Percentiles rank a stretch among this genome's conserved stretches.
These are phyloP conservation scores for Aurelia aurita DNA, from an alignment of 30 jellyfish, hydroid and myxozoan genomes.

Conservation along the genomic window DNA sequence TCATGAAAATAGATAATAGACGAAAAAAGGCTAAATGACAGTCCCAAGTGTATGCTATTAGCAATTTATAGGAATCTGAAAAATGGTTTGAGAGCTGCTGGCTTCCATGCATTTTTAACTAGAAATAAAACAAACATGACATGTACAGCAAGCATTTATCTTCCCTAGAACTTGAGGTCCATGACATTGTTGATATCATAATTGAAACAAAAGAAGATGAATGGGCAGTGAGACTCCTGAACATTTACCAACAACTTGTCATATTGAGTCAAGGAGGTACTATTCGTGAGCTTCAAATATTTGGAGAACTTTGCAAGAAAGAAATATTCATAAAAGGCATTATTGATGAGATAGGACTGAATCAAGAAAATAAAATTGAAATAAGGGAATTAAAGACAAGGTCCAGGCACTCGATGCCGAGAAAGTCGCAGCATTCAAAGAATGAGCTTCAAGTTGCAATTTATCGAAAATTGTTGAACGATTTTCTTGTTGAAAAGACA, in stretches of 20 bases:
- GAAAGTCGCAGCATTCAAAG: slow-evolving; percentile 36
- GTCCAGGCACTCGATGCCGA: slow-evolving; percentile 19
- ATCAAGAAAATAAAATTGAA: slow-evolving; percentile 3
- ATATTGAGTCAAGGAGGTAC: slow-evolving; percentile 26
- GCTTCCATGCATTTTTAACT: too few relatives aligned
- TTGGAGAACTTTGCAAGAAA: slow-evolving; percentile 31
- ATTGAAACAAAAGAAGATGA: slow-evolving; percentile 52
- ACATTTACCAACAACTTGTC: slow-evolving; percentile 44
- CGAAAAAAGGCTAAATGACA: too few relatives aligned
- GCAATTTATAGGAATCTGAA: too few relatives aligned
- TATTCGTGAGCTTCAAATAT: slow-evolving; percentile 60
- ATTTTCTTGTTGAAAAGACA: slow-evolving; percentile 7
- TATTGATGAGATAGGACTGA: slow-evolving; percentile 50
- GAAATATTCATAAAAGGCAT: slow-evolving; percentile 51
- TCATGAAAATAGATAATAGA: too few relatives aligned
- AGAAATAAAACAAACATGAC: too few relatives aligned
- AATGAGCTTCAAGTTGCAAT: slow-evolving; percentile 40
- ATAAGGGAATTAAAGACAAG: slow-evolving; percentile 64
- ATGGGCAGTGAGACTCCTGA: slow-evolving; percentile 64
- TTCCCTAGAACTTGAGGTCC: slow-evolving; percentile 65
- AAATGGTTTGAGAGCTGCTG: too few relatives aligned
- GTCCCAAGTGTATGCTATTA: too few relatives aligned
- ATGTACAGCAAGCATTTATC: too few relatives aligned
- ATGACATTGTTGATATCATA: slow-evolving; percentile 43
- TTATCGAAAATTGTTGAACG: slow-evolving; percentile 41